Evolutionary conservation across 1,140 invertebrate species (phyloP), one percentile per base, ranked within the genome.

Genomic region (Homarus americanus): DNA sequence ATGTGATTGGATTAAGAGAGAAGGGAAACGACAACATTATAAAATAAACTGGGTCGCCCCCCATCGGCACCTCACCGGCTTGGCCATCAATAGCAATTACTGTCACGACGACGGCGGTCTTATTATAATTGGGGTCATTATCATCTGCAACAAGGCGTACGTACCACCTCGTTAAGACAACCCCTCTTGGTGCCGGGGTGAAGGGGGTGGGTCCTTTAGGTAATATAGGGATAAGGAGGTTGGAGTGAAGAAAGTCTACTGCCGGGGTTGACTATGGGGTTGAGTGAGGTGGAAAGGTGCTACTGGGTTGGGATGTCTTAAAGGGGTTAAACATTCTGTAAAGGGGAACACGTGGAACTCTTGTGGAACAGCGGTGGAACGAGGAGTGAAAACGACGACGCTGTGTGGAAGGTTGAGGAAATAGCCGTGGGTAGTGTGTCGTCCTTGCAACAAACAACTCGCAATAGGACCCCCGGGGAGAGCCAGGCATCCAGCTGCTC

Each of bases 101-200:
- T 84, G 82, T 73, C 66, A 73, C 82, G 63, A 24, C 66, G 63
- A 72, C 82, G 82, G 58, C 63, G 41, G 63, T 72, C 63, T 84
- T 84, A 73, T 84, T 84, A 84, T 84, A 84, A 84, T 84, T 84
- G 82, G 66, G 82, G 82, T 84, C 41, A 84, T 84, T 84, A 84
- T 84, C 82, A 84, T 84, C 82, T 84, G 82, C 66, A 84, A 73
- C 66, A 84, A 73, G 82, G 66, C 66, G 66, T 84, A 73, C 36
- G 66, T 36, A 84, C 44, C 66, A 84, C 66, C 82, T 73, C 82
- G 38, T 73, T 84, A 72, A 72, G 41, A 24, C 69, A 44, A 49
- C 82, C 66, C 28, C 17, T 36, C 49, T 41, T 72, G 38, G 44
- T 82, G 49, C 2, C 28, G 58, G 80, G 44, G 32, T 66, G n/a